A percentile compares a stretch with the other conserved stretches of the same genome.
phyloP scores from a whole-genome alignment of 2,113 vertebrate genomes.

The Notarius quadriscutis region DNA sequence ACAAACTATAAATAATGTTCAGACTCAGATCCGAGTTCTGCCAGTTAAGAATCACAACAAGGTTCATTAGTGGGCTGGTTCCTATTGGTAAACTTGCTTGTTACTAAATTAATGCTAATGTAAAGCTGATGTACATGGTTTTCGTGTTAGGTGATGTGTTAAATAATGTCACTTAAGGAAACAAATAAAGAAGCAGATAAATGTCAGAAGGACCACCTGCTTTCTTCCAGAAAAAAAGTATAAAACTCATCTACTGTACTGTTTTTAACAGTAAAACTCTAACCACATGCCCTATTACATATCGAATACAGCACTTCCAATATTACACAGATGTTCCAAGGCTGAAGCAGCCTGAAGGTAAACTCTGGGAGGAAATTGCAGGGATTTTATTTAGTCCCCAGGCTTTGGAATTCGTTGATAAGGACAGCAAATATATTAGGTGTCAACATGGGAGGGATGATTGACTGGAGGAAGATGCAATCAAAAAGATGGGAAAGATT shows the following conservation, averaged over 20 bases:
- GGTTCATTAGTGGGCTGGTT: neutral
- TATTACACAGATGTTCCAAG: slow-evolving; percentile 11
- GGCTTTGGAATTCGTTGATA: slow-evolving; percentile 40
- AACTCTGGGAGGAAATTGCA: slow-evolving; percentile 43
- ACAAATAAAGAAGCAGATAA: neutral
- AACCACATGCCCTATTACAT: neutral
- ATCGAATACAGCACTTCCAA: slow-evolving; percentile 22
- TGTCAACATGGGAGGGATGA: slow-evolving; percentile 48
- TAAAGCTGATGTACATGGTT: neutral
- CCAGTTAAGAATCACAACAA: neutral
- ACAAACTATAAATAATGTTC: neutral
- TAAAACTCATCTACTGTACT: neutral
- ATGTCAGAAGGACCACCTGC: neutral
- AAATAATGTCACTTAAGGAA: neutral
- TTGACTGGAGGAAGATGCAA: slow-evolving; percentile 41
- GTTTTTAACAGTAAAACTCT: neutral
- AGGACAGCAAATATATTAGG: slow-evolving; percentile 44
- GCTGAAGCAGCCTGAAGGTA: slow-evolving; percentile 18
- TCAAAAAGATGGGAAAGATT: slow-evolving; percentile 31
- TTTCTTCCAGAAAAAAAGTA: neutral
- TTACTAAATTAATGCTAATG: no score
- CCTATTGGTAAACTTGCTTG: no score
- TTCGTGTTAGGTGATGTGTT: neutral
- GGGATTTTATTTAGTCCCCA: slow-evolving; percentile 45
- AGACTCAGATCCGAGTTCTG: neutral